Evolutionary conservation across 2,797 vertebrate species (phyloP).

Genomic region (Sitta carolinensis): DNA sequence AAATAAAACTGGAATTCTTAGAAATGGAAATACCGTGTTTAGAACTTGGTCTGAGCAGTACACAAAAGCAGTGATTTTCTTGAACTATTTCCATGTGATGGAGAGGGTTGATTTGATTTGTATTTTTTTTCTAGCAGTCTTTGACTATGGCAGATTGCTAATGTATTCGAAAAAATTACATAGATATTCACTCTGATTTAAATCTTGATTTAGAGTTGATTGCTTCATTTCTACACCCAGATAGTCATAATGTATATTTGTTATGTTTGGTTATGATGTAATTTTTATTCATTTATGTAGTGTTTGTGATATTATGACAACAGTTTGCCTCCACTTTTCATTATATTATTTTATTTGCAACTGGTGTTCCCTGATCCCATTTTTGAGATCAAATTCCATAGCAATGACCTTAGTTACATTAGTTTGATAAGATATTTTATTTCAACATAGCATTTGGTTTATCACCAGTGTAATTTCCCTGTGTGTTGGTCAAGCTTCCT

Average conservation of each 20-base stretch:
- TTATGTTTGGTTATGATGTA: not conserved
- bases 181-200: slow-evolving; percentile 20
- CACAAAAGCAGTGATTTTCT: not conserved
- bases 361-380: not conserved
- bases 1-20: not conserved
- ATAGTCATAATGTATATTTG: not conserved
- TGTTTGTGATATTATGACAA: not conserved
- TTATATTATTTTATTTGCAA: slow-evolving; percentile 19
- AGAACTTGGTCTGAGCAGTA: not conserved
- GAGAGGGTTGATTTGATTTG: not conserved
- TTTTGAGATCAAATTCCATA: not conserved
- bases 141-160: slow-evolving; percentile 22
- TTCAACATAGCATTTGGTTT: slow-evolving; percentile 41
- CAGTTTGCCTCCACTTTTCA: not conserved
- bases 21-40: not conserved
- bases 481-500: slow-evolving; percentile 1
- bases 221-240: not conserved
- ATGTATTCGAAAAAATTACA: not conserved
- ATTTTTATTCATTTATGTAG: slow-evolving; percentile 16
- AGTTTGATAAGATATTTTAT: not conserved
- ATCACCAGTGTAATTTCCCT: slow-evolving; percentile 23
- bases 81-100: not conserved
- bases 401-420: not conserved
- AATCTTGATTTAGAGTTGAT: slow-evolving; percentile 41
- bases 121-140: not conserved